phyloP scores from a whole-genome alignment of 2,797 vertebrate species.

The Gobio occitaniae region DNA sequence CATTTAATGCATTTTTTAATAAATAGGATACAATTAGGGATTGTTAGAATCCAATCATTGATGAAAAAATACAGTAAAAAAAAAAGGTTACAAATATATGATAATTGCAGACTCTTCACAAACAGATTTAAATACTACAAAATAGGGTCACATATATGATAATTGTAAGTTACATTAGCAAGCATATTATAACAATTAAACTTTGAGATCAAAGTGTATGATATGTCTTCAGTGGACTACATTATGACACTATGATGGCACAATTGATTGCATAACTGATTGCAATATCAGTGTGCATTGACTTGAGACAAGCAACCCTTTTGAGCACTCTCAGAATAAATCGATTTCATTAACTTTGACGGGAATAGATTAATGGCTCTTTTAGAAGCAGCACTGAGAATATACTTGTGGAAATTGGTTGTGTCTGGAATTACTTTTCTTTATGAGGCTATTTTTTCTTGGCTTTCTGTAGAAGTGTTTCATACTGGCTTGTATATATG shows the following conservation, averaged over 20 bases:
- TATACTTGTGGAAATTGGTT: conserved; percentile 32
- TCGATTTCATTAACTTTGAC: conserved; percentile 42
- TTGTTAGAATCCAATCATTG: no score
- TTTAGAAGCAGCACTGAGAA: conserved; percentile 38
- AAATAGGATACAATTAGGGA: neutral
- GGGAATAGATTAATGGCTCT: conserved; percentile 28
- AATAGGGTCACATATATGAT: neutral
- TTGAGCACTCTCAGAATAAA: conserved; percentile 40
- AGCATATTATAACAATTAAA: neutral
- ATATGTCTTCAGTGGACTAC: neutral
- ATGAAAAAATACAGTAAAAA: no score
- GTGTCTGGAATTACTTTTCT: conserved; percentile 30
- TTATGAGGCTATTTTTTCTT: conserved; percentile 24
- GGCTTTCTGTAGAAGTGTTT: neutral
- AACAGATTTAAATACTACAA: neutral
- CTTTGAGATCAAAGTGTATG: neutral
- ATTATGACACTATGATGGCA: conserved; percentile 9
- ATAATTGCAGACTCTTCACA: neutral
- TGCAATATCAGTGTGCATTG: conserved; percentile 12
- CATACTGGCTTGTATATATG: neutral
- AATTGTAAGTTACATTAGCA: neutral
- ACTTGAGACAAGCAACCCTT: conserved; percentile 15
- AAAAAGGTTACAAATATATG: neutral
- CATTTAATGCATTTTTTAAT: neutral
- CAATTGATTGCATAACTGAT: neutral